Percentiles rank a stretch among this genome's conserved stretches.
Conservation (phyloP, 2,113 vertebrate species). For the Shinisaurus crocodilurus region DNA sequence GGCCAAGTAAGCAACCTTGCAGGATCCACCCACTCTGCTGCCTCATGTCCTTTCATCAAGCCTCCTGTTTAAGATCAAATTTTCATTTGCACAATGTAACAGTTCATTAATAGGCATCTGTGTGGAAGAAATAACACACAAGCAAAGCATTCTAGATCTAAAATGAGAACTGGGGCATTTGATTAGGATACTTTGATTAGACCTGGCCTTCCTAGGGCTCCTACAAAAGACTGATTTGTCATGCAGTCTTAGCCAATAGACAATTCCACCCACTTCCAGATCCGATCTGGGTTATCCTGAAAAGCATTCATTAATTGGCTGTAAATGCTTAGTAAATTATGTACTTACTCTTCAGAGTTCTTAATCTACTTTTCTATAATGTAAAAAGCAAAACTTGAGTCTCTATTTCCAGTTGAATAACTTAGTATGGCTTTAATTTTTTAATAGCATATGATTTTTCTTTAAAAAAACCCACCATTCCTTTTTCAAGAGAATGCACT, state of each 20-base stretch:
- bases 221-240: neutral
- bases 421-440: constrained; percentile 48
- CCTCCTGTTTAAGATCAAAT: neutral
- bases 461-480: constrained; percentile 30
- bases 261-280: neutral
- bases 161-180: neutral
- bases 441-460: constrained; percentile 55
- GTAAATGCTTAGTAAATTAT: neutral
- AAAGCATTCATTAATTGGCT: neutral
- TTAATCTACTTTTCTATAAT: constrained; percentile 8
- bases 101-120: neutral
- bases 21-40: neutral
- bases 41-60: neutral
- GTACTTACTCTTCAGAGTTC: neutral
- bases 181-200: fast-evolving
- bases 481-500: constrained; percentile 53
- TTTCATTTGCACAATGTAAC: neutral
- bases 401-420: constrained; percentile 42
- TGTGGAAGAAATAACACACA: neutral
- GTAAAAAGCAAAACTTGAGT: neutral
- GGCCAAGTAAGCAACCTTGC: neutral
- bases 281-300: neutral
- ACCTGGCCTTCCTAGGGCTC: neutral
- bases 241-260: fast-evolving
- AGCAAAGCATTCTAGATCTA: neutral